phyloP scores from a whole-genome alignment of 2,797 vertebrate species.

The Dendrocincla tyrannina region DNA sequence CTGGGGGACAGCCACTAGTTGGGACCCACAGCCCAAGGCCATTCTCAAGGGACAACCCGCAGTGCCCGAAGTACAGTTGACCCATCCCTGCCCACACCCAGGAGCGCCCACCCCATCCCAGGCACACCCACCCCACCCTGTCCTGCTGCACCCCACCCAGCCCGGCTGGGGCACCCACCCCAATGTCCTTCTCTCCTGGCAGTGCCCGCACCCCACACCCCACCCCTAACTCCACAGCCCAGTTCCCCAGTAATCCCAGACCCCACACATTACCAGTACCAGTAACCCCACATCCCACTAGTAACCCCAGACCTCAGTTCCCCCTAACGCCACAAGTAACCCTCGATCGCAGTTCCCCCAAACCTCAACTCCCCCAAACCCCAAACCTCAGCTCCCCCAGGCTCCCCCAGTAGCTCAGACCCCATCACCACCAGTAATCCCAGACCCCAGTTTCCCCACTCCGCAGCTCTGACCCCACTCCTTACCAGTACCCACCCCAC shows the following conservation, averaged over 20 bases:
- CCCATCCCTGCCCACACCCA: neutral
- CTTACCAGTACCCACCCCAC: neutral
- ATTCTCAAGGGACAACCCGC: neutral
- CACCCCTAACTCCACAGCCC: neutral
- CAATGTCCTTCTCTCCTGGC: neutral
- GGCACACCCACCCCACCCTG: neutral
- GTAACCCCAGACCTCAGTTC: too few relatives aligned
- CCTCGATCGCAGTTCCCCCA: neutral
- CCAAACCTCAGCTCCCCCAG: neutral
- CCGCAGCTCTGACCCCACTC: neutral
- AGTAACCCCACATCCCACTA: neutral
- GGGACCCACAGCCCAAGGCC: neutral
- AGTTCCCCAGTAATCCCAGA: neutral
- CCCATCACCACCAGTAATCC: neutral
- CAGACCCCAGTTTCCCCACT: neutral
- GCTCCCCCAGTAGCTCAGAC: neutral
- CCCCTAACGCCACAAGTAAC: too few relatives aligned
- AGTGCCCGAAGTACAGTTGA: too few relatives aligned
- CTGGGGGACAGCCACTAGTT: rapidly evolving
- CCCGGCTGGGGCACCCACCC: neutral
- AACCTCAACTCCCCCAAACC: too few relatives aligned
- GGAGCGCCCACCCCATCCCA: neutral
- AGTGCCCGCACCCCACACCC: neutral
- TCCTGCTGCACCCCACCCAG: neutral
- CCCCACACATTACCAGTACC: neutral